Evolutionary conservation across 2,113 vertebrate genomes (phyloP), one percentile per base, ranked within the genome.

Genomic region (Lasiurus borealis): DNA sequence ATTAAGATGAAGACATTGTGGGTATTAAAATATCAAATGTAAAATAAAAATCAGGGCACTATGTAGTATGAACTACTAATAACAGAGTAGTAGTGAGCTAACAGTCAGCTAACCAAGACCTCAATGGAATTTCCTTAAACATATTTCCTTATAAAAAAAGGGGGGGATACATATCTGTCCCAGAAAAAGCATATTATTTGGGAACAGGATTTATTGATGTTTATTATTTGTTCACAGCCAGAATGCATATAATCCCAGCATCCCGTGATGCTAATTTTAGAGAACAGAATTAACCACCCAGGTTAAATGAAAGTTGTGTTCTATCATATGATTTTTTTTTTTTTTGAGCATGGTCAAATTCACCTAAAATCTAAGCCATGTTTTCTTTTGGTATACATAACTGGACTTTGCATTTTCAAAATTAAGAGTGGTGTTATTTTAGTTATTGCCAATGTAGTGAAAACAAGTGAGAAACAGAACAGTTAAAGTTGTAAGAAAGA

Each of bases 341-440:
- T 75, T 69, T 31, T 44, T 83, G 40, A 59, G 27, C 54, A 64
- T 85, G 54, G 69, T 92, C 54, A 90, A 64, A 57, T 72, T 95
- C 21, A 83, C 52, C 57, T 69, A 78, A 94, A 92, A 64, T 52
- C 18, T 71, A 48, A 90, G n/a, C 72, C 59, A 83, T 62, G 11
- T 94, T 96, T 95, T 64, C 62, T 81, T 96, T 75, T 78, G 59
- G 27, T 57, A 82, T 71, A 29, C 16, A 21, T 72, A 78, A 71
- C 69, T 48, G 16, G 27, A 46, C 13, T 77, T 90, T 80, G 46
- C 31, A 93, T 68, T 94, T 93, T 93, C 80, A 96, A 85, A 93
- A 81, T 81, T 40, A 86, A 87, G 11, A 92, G 29, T 64, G 16
- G 27, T 82, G 8, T 90, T 36, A 81, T 57, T 94, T 92, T 31